These are phyloP conservation scores for Zygothrica quintamaculata DNA, from an alignment of 2,888 invertebrate species.

Conservation along the genomic window DNA sequence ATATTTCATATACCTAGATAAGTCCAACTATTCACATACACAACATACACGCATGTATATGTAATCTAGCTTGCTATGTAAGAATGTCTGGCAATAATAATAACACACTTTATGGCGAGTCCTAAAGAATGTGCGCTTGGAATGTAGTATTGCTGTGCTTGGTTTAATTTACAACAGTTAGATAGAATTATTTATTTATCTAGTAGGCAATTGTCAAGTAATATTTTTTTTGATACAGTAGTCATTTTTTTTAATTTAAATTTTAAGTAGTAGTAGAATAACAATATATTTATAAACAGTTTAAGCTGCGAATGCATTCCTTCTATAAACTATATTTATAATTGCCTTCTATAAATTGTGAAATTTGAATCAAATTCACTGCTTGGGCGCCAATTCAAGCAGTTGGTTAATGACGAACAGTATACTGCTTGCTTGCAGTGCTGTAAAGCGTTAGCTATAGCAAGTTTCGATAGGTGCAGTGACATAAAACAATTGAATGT, in stretches of 20 bases:
- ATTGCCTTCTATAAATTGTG: not conserved
- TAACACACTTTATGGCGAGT: slow-evolving; percentile 42
- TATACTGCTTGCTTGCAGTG: slow-evolving; percentile 19
- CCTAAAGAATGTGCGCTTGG: slow-evolving; percentile 35
- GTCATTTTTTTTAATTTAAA: slow-evolving; percentile 4
- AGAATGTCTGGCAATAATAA: slow-evolving; percentile 18
- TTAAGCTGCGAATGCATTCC: slow-evolving; percentile 14
- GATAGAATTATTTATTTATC: not conserved
- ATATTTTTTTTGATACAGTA: not conserved
- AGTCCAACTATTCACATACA: no score
- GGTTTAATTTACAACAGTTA: no score
- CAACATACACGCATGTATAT: slow-evolving; percentile 34
- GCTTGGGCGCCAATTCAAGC: slow-evolving; percentile 38
- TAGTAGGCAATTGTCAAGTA: slow-evolving; percentile 30
- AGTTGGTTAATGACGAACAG: slow-evolving; percentile 27
- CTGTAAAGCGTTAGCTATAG: slow-evolving; percentile 13
- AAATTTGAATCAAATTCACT: slow-evolving; percentile 19
- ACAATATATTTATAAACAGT: not conserved
- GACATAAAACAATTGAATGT: no score
- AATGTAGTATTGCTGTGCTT: no score
- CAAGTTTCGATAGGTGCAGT: slow-evolving; percentile 25
- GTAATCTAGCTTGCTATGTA: slow-evolving; percentile 13
- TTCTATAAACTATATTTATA: slow-evolving; percentile 1
- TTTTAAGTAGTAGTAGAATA: slow-evolving; percentile 17
- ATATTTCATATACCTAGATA: no score